Evolutionary conservation across 2,797 vertebrate species (phyloP).

Genomic region (Helarctos malayanus): DNA sequence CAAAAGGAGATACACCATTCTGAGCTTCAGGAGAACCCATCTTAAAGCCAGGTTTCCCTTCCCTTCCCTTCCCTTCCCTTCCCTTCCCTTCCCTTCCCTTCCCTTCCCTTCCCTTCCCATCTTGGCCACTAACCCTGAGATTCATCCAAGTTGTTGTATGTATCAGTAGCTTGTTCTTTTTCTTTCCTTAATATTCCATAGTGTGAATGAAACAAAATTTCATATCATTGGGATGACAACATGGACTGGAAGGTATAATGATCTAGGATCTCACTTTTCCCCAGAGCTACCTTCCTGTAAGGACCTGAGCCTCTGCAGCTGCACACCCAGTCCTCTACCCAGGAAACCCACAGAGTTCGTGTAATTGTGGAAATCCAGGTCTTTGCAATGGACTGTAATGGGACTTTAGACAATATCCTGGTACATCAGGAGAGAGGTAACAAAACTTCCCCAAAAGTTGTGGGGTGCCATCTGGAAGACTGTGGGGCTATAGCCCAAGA

Average conservation of each 20-base stretch:
- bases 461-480: neutral
- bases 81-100: too few species aligned
- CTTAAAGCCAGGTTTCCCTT: constrained; percentile 92
- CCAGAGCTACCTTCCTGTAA: constrained; percentile 90
- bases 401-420: neutral
- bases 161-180: neutral
- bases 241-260: constrained; percentile 92
- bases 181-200: neutral
- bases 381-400: neutral
- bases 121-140: constrained; percentile 91
- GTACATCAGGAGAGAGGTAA: neutral
- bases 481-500: neutral
- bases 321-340: constrained; percentile 89
- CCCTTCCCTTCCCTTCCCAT: constrained; percentile 69
- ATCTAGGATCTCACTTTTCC: constrained; percentile 92
- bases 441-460: neutral
- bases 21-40: constrained; percentile 92
- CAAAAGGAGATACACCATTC: constrained; percentile 92
- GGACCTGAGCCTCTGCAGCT: constrained; percentile 67
- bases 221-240: constrained; percentile 92
- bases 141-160: neutral
- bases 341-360: constrained; percentile 93
- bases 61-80: constrained; percentile 32
- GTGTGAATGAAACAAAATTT: constrained; percentile 78
- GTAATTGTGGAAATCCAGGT: constrained; percentile 73